A percentile compares a stretch with the other conserved stretches of the same genome.
These are phyloP conservation scores for Jacana jacana DNA, from an alignment of 2,113 vertebrate genomes.

Conservation along the genomic window DNA sequence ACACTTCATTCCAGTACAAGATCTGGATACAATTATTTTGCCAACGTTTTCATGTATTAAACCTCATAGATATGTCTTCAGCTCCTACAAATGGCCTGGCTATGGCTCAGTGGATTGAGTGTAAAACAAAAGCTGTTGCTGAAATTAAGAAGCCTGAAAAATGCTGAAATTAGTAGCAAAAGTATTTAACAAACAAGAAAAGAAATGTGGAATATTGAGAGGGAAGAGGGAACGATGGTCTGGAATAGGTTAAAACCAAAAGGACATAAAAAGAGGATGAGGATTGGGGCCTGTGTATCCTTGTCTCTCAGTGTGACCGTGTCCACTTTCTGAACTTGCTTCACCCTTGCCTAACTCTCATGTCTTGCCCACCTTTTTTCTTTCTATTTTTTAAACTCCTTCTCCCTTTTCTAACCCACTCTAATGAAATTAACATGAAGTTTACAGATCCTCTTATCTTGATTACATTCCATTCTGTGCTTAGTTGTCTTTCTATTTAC, in stretches of 20 bases:
- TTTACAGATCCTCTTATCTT: neutral
- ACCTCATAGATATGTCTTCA: neutral
- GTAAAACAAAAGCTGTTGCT: neutral
- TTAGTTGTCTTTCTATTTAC: neutral
- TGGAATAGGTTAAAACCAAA: neutral
- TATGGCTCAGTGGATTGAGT: neutral
- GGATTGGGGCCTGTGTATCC: rapidly evolving
- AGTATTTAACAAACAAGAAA: neutral
- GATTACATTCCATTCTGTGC: neutral
- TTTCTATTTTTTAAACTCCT: neutral
- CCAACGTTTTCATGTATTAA: neutral
- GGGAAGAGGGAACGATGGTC: neutral
- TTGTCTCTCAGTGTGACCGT: neutral
- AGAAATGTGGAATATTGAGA: neutral
- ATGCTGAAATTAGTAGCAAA: neutral
- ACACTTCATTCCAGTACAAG: neutral
- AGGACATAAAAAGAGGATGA: neutral
- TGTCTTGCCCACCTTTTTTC: neutral
- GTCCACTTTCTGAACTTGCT: neutral
- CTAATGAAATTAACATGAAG: neutral
- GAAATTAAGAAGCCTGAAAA: neutral
- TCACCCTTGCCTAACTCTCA: neutral
- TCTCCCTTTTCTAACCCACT: neutral
- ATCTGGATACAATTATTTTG: neutral
- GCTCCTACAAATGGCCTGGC: neutral